Base-by-base conservation (phyloP, 1,140 invertebrate species). In the Homalodisca vitripennis region DNA sequence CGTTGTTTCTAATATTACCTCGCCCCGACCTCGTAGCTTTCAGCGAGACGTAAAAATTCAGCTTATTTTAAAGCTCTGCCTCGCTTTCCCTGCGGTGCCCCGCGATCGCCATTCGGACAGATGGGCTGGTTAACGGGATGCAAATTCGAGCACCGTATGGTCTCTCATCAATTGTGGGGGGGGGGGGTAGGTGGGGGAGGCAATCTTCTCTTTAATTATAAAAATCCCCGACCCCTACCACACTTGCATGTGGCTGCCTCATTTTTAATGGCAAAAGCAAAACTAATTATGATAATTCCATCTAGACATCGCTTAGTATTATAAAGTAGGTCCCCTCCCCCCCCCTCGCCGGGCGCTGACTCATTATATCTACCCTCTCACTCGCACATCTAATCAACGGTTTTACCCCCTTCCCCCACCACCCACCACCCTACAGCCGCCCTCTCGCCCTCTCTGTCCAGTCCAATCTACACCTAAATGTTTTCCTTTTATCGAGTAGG, bases 291-390 rank as follows among this genome's bases (percentile, higher is more conserved):
- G 68, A 68, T 69, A 67, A 70, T 66, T 67, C 66, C 66, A 53
- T 60, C 63, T 30, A 60, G 67, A 51, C 62, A 65, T 68, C 66
- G 73, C 75, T 76, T 80, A 80, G 77, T 76, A 76, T 73, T 78
- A 78, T 79, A 78, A 76, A 73, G 78, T 79, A 79, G 79, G 77
- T 79, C 72, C 73, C 75, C 79, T 78, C 79, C 80, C 80, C 73
- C 76, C 70, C 70, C 74, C 78, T 76, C 79, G 12, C 6, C 48
- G 3, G 79, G 78, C 78, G 76, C 74, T 72, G 72, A 70, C 77
- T 78, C 78, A 80, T 77, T 74, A 72, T 69, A 71, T 73, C 46
- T 47, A 32, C 46, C 20, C 70, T 68, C 66, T 63, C 41, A 63
- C 27, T 62, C 57, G 66, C 63, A 72, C 65, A 67, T 67, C 65